Base-by-base conservation (phyloP, 1,140 invertebrate species). In the Stegodyphus mimosarum region DNA sequence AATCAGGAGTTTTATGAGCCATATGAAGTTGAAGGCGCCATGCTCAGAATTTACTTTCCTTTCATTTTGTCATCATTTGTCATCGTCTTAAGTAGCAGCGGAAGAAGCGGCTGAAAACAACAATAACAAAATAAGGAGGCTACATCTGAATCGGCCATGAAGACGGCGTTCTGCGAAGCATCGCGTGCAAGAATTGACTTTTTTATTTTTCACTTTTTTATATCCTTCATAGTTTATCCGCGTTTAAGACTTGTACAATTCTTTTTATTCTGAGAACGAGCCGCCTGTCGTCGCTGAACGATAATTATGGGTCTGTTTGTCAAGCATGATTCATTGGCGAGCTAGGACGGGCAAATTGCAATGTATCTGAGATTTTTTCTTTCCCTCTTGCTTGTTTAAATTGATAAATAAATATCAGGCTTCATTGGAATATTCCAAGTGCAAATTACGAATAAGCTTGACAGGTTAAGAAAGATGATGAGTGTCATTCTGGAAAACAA, bases 141-240 rank as follows among this genome's bases (percentile, higher is more conserved):
- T 55, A 67, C 55, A 77, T 50, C 63, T 66, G 63, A 77, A 77
- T 77, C 49, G 60, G n/a, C 63, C 75, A 77, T 77, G 48, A 51
- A 66, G 33, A 63, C 11, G 51, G 9, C 7, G 13, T 7, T 5
- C 13, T 7, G 33, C 15, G 7, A n/a, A 50, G 13, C 75, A 77
- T 67, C 75, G 63, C 75, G 75, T 77, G 75, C 48, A n/a, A 77
- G 63, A 64, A 77, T 88, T n/a, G 71, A 88, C 33, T 10, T 86
- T 73, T 87, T 60, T 60, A 11, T 60, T 15, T 60, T 60, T 60
- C 15, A 11, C 55, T 60, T 60, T 60, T 60, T 60, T 60, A 11
- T 60, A 11, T 1, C 55, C 15, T 60, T 60, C 55, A 11, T 60
- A 11, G 9, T 60, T 60, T 11, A 9, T 5, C 55, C 15, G 9